phyloP scores from a whole-genome alignment of 1,140 invertebrate genomes.

The Dendroctonus valens region DNA sequence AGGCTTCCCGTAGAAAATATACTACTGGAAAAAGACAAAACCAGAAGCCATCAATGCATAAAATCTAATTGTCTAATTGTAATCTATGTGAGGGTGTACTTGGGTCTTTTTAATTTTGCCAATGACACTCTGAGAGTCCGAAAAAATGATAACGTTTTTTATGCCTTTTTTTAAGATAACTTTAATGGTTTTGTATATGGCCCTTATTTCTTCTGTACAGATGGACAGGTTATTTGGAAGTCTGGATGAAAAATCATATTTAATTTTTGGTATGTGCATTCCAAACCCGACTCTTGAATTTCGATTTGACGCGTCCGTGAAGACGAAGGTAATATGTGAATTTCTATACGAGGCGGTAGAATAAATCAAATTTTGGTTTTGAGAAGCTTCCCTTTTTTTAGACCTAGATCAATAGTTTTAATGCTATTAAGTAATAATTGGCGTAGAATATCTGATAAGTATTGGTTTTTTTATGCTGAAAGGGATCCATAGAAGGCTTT shows the following conservation, averaged over 20 bases:
- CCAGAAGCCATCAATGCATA: too few relatives aligned
- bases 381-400: neutral
- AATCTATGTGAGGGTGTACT: too few relatives aligned
- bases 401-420: too few relatives aligned
- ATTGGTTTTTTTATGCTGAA: too few relatives aligned
- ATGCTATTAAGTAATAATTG: too few relatives aligned
- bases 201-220: slow-evolving; percentile 21
- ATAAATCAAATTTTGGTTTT: slow-evolving; percentile 1
- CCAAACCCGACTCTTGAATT: slow-evolving; percentile 1
- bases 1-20: too few relatives aligned
- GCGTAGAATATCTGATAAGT: too few relatives aligned
- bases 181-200: slow-evolving; percentile 16
- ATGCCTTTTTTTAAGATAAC: slow-evolving; percentile 14
- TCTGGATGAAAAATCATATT: slow-evolving; percentile 14
- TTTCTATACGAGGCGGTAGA: neutral
- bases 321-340: slow-evolving; percentile 8
- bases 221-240: slow-evolving; percentile 7
- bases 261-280: slow-evolving; percentile 6
- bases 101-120: slow-evolving; percentile 17
- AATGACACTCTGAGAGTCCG: slow-evolving; percentile 26
- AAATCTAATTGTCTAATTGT: too few relatives aligned
- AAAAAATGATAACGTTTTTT: slow-evolving; percentile 23
- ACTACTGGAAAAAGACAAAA: too few relatives aligned
- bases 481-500: too few relatives aligned
- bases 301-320: slow-evolving; percentile 25